A percentile compares a stretch with the other conserved stretches of the same genome.
Conservation (phyloP, 2,113 vertebrate species). For the Cyanoramphus novaezelandiae region DNA sequence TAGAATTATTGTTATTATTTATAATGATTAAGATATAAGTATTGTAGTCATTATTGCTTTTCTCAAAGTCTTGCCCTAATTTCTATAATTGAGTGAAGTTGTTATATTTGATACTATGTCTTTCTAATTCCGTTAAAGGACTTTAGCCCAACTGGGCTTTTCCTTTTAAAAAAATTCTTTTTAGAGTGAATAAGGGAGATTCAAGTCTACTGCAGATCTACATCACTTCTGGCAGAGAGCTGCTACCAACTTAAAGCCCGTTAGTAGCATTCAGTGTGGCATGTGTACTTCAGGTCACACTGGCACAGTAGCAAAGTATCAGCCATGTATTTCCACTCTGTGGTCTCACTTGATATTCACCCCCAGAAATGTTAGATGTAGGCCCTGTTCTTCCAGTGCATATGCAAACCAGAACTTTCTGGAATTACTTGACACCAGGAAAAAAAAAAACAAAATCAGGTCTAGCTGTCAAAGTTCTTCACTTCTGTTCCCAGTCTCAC, state of each 20-base stretch:
- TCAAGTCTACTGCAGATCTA: background rate
- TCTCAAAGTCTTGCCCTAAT: background rate
- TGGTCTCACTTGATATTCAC: background rate
- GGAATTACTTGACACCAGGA: background rate
- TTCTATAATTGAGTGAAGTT: background rate
- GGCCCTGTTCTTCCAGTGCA: background rate
- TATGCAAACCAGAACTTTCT: background rate
- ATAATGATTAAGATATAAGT: background rate
- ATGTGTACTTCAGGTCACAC: background rate
- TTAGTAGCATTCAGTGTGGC: background rate
- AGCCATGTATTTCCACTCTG: background rate
- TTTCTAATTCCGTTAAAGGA: background rate
- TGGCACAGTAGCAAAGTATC: background rate
- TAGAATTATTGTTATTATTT: background rate
- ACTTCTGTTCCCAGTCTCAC: background rate
- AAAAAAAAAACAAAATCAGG: background rate
- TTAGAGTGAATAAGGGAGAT: background rate
- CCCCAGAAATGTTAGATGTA: background rate
- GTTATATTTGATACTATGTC: fast-evolving
- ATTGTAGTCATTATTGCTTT: background rate
- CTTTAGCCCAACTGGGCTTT: background rate
- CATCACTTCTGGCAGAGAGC: background rate
- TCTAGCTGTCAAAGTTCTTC: background rate
- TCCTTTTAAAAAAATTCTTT: background rate
- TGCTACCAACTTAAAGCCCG: background rate